These are phyloP conservation scores for Lamprotornis superbus DNA, from an alignment of 2,113 vertebrate species.

Conservation along the genomic window DNA sequence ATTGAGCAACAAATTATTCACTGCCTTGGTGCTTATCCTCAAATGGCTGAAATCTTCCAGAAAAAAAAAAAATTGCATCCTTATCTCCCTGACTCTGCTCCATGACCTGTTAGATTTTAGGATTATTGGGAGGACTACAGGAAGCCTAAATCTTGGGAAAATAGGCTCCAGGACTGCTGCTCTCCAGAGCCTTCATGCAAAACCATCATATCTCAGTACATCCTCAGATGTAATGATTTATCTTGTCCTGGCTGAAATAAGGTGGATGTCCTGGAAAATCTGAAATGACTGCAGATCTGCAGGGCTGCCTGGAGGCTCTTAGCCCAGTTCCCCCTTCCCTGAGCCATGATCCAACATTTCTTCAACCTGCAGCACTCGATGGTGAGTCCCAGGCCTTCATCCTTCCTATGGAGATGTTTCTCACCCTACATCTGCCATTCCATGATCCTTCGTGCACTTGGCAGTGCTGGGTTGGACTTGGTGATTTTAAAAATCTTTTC, in stretches of 20 bases:
- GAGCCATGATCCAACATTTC: neutral
- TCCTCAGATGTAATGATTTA: neutral
- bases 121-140: neutral
- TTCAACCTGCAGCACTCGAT: neutral
- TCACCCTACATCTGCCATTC: neutral
- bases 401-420: neutral
- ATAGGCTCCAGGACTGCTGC: neutral
- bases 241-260: neutral
- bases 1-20: neutral
- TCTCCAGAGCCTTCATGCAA: neutral
- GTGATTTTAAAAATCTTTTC: neutral
- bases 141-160: neutral
- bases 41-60: neutral
- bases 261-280: neutral
- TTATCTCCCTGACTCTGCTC: neutral
- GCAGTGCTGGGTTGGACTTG: neutral
- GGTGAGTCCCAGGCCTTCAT: neutral
- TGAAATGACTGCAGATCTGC: neutral
- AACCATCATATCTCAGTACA: neutral
- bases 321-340: rapidly evolving
- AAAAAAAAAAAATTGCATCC: neutral
- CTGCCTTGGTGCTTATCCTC: neutral
- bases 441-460: too few species aligned
- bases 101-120: neutral
- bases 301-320: neutral